A percentile compares a stretch with the other conserved stretches of the same genome.
Evolutionary conservation across 2,797 vertebrate genomes (phyloP).

Genomic region (Squalus acanthias): DNA sequence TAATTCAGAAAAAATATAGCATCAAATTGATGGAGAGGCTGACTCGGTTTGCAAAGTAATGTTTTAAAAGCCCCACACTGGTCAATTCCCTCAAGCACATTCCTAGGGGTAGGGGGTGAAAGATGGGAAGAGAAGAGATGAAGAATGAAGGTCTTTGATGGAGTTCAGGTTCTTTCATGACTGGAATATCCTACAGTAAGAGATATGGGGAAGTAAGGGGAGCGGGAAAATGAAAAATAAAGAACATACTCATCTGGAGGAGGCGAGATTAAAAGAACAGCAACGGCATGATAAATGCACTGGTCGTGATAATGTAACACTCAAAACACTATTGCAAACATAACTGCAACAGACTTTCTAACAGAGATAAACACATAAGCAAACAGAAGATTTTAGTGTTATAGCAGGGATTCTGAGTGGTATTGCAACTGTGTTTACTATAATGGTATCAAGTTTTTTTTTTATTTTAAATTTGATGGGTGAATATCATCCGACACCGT

Average conservation of each 20-base stretch:
- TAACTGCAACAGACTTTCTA: not conserved
- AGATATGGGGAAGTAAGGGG: not conserved
- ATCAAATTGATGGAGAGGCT: not conserved
- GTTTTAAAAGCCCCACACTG: not conserved
- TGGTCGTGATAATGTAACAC: not conserved
- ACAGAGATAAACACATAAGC: not conserved
- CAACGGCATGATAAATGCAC: not conserved
- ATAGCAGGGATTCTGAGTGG: not conserved
- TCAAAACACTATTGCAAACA: not conserved
- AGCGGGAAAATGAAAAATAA: not conserved
- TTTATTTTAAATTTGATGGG: not conserved
- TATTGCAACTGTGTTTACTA: not conserved
- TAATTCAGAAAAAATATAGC: not conserved
- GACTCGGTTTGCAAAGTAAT: not conserved
- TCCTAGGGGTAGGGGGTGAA: not conserved
- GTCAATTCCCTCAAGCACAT: not conserved
- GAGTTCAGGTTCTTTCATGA: not conserved
- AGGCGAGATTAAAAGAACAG: not conserved
- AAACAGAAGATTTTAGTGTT: not conserved
- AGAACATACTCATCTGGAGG: not conserved
- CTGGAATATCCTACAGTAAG: not conserved
- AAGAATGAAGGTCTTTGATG: not conserved
- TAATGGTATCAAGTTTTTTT: not conserved
- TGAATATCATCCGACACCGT: not conserved
- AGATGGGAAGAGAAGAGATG: not conserved